Base-by-base conservation (phyloP, 92 coral and sea anemone species). In the Nematostella vectensis region DNA sequence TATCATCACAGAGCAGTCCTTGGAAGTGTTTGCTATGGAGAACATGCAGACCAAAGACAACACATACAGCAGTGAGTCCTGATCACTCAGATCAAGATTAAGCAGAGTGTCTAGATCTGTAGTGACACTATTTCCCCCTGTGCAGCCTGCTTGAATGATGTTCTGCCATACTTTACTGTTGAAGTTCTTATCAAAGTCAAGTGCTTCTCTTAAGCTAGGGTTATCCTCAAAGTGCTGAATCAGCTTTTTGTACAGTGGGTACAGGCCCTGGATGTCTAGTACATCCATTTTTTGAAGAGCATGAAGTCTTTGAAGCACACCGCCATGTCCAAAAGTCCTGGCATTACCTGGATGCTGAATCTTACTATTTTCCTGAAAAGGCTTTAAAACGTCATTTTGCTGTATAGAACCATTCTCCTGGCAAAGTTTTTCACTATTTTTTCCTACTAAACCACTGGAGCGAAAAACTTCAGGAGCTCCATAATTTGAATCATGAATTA, bases 1-100 rank as follows among this genome's bases (percentile, higher is more conserved):
- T 36, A 87, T 50, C 96, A 93, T 78, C 2, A 93, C 48, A 18
- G 99, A 93, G 45, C 85, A 86, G 59, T 93, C 99, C 67, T 87
- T 93, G 11, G 93, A 93, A 17, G 88, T 93, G 27, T 80, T 71
- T 13, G 99, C 96, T 31, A 86, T 68, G 27, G 77, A 63, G 71
- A 93, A 93, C 31, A 70, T 64, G 49, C 72, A 75, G 55, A 87
- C 53, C 51, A 71, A 68, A 10, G 68, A 59, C 33, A 93, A 25
- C 24, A 79, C 58, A 51, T 39, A 43, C 15, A 44, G 33, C n/a
- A 73, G 50, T 25, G 52, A 31, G 15, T 38, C 22, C 1, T 61
- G 36, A 47, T 79, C 72, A 10, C 43, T 56, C 19, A 67, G 24
- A 74, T 62, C 50, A 54, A 29, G 25, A 38, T 62, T 29, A 0